These are phyloP conservation scores for Tetragonisca angustula DNA, from an alignment of 2,888 invertebrate genomes.

Conservation along the genomic window DNA sequence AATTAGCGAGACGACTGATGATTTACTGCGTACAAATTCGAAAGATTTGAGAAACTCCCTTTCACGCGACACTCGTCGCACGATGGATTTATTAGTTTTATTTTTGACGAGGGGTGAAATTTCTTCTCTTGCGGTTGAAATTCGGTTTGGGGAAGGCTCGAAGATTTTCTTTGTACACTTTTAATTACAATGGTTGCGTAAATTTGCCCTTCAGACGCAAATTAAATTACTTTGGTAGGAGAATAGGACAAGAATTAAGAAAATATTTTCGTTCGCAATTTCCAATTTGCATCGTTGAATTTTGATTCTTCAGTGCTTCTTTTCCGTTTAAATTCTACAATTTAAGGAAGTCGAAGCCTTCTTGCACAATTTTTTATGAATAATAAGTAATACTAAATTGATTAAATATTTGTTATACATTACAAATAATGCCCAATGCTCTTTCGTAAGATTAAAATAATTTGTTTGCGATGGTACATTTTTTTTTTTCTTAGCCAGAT, in stretches of 20 bases:
- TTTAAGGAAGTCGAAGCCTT: neutral
- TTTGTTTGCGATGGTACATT: too few relatives aligned
- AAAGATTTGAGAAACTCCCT: neutral
- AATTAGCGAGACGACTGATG: conserved; percentile 57
- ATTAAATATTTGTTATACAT: neutral
- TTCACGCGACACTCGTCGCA: neutral
- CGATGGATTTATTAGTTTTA: neutral
- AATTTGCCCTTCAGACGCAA: neutral
- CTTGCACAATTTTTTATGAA: neutral
- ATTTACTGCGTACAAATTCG: conserved; percentile 58
- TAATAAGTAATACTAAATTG: neutral
- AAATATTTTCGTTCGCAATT: too few relatives aligned
- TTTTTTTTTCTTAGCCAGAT: too few relatives aligned
- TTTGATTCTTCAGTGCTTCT: neutral
- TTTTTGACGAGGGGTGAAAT: neutral
- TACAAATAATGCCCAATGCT: neutral
- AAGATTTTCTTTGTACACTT: neutral
- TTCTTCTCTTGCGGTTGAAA: neutral
- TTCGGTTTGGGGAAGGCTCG: neutral
- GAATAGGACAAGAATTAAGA: too few relatives aligned
- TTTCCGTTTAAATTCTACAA: neutral
- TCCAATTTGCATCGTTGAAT: neutral
- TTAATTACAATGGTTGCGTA: neutral
- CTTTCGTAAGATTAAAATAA: neutral
- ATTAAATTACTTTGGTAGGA: neutral